phyloP scores from a whole-genome alignment of 2,113 vertebrate species.

The Dromaius novaehollandiae region DNA sequence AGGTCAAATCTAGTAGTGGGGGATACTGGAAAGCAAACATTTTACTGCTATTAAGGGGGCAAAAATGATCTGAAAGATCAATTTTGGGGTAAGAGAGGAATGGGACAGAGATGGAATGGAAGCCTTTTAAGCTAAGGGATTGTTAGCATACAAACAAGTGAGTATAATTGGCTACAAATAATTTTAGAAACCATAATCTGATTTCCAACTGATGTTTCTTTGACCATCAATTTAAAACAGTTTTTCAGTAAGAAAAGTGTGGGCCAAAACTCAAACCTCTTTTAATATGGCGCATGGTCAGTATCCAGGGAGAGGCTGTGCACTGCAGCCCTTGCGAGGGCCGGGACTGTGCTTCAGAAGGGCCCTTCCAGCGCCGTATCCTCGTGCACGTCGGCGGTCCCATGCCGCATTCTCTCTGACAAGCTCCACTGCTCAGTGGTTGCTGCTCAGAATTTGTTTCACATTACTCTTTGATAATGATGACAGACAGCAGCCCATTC shows the following conservation, averaged over 20 bases:
- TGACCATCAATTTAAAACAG: background rate
- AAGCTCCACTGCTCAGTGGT: background rate
- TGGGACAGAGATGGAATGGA: background rate
- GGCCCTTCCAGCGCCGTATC: background rate
- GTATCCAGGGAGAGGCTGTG: background rate
- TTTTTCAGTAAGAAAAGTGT: background rate
- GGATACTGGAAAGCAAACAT: background rate
- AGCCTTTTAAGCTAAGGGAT: background rate
- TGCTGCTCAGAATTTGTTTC: background rate
- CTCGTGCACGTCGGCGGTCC: background rate
- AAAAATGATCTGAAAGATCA: background rate
- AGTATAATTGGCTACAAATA: background rate
- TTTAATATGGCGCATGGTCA: background rate
- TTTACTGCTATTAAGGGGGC: background rate
- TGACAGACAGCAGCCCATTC: background rate
- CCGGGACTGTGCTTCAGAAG: background rate
- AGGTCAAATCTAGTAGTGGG: background rate
- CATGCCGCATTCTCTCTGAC: accelerated
- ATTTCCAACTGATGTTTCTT: background rate
- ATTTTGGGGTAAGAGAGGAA: background rate
- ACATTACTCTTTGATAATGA: background rate
- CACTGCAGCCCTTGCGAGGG: background rate
- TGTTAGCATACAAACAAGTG: background rate
- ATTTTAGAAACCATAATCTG: background rate
- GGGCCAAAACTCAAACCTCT: background rate